These are phyloP conservation scores for Tapirus indicus DNA, from an alignment of 2,797 vertebrate genomes.

Conservation along the genomic window DNA sequence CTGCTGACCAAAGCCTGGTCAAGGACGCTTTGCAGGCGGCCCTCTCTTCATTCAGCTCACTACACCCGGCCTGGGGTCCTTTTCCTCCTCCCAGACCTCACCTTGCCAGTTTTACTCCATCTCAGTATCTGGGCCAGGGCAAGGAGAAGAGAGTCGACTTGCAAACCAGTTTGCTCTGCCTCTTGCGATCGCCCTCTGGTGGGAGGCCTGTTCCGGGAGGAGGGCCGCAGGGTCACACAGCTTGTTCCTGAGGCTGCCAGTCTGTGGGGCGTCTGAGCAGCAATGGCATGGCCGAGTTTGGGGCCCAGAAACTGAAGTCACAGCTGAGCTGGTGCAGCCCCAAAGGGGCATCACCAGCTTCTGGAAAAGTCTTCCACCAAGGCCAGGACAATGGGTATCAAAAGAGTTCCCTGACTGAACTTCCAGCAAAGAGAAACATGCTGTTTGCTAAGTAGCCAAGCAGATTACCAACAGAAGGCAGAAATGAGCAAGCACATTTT, in stretches of 20 bases:
- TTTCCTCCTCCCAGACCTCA: neutral
- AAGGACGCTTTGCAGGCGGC: neutral
- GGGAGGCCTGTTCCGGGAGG: too few relatives aligned
- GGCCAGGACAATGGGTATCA: neutral
- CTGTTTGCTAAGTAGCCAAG: neutral
- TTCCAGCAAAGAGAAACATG: too few relatives aligned
- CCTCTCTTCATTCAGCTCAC: neutral
- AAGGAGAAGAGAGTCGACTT: neutral
- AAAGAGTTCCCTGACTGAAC: neutral
- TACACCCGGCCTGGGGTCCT: neutral
- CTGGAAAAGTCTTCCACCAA: neutral
- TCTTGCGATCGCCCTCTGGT: neutral
- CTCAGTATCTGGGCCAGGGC: neutral
- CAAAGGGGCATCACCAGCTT: accelerated
- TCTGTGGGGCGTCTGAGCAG: neutral
- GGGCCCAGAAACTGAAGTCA: accelerated
- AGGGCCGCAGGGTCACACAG: too few relatives aligned
- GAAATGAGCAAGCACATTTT: neutral
- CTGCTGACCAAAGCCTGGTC: neutral
- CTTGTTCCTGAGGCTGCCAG: too few relatives aligned
- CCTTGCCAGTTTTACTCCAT: too few relatives aligned
- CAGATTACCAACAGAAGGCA: too few relatives aligned
- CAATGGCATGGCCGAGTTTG: neutral
- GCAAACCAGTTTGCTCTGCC: neutral
- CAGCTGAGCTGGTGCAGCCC: neutral